Conservation (phyloP, 2,113 vertebrate genomes). For the Campylomormyrus tamandua region DNA sequence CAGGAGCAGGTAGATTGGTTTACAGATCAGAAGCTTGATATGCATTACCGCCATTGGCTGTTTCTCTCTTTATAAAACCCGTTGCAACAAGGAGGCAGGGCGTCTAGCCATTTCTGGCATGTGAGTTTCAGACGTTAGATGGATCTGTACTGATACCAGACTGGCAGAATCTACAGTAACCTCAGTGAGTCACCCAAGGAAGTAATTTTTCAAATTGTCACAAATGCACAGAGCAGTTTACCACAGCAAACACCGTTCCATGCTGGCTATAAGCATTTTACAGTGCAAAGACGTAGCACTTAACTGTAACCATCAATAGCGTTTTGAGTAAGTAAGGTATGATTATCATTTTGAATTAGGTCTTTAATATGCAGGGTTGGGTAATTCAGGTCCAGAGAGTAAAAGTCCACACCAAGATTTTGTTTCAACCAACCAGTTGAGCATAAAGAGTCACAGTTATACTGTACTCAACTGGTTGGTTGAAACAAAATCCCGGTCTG, state of each 20-base stretch:
- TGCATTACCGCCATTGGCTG: neutral
- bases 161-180: neutral
- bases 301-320: neutral
- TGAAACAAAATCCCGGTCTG: too few relatives aligned
- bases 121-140: neutral
- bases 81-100: neutral
- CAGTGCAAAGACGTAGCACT: neutral
- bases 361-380: neutral
- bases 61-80: neutral
- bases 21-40: conserved; percentile 2
- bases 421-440: too few relatives aligned
- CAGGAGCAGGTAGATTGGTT: neutral
- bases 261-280: neutral
- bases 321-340: neutral
- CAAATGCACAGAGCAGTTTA: neutral
- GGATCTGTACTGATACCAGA: neutral
- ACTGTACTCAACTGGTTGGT: too few relatives aligned
- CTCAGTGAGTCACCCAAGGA: neutral
- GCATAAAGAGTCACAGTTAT: too few relatives aligned
- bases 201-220: neutral
- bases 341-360: neutral
- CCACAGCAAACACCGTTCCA: neutral
- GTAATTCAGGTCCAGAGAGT: too few relatives aligned
- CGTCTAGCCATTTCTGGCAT: neutral
- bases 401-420: too few relatives aligned